Evolutionary conservation across 2,888 invertebrate species (phyloP), one percentile per base, ranked within the genome.

Genomic region (Athalia cordata): DNA sequence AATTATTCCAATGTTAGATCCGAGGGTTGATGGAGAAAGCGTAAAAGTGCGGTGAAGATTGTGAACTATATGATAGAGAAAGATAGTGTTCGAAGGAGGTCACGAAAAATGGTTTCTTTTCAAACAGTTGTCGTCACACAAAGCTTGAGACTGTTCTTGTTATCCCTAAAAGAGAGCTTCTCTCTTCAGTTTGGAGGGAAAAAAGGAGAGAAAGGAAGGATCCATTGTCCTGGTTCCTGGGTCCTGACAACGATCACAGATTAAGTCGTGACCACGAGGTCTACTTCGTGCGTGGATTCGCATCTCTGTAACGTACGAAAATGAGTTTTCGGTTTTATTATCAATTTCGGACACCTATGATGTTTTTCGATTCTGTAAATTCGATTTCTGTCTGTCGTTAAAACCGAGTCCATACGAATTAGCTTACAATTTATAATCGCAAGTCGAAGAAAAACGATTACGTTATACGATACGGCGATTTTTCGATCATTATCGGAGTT

Each of bases 101-200:
- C 72, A 72, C 45, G 72, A 59, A 59, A 72, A 72, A 72, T 59
- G 45, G 45, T 59, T 13, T 9, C 72, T 72, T 72, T 57, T 47
- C 72, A 72, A 72, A 72, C 72, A 72, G 72, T 72, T 59, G 72
- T 57, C 72, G 59, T 72, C 72, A 72, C 72, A 72, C 72, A 72
- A 59, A 57, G 72, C 72, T 72, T 72, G 59, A 57, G 45, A 59
- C 72, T 72, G 72, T 72, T 72, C 72, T 72, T 29, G 2, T 29
- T 59, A 72, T 59, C 57, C 59, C 29, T 59, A 47, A 72, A 59
- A 72, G 59, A 72, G 72, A 72, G 72, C 72, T 72, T 72, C 45
- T 52, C 59, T 59, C 72, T 72, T 57, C 45, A 59, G 47, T 43
- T 52, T 47, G 47, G 13, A 59, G 15, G 72, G 59, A 45, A 72